Evolutionary conservation across 2,797 vertebrate genomes (phyloP).

Genomic region (Chelon labrosus): DNA sequence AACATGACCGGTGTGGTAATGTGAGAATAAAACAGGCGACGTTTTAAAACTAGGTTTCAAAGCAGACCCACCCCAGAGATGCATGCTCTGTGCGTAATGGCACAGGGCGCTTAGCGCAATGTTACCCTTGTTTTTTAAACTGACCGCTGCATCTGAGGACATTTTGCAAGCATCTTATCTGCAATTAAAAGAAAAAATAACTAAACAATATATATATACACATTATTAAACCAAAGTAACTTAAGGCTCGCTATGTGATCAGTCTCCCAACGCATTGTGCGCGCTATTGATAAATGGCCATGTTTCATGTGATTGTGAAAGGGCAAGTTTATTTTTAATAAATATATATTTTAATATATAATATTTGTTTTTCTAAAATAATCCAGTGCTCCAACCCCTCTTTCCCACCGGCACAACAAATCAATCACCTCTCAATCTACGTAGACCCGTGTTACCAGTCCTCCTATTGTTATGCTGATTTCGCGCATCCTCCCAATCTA

Average conservation of each 20-base stretch:
- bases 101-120: too few species aligned
- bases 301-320: too few species aligned
- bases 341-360: too few species aligned
- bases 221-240: background rate
- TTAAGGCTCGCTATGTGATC: background rate
- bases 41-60: background rate
- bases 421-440: conserved; percentile 13
- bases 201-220: too few species aligned
- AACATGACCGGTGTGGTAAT: background rate
- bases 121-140: too few species aligned
- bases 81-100: too few species aligned
- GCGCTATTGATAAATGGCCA: background rate
- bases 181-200: too few species aligned
- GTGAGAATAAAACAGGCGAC: background rate
- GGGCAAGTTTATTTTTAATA: too few species aligned
- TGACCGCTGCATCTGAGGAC: too few species aligned
- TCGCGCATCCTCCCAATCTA: conserved; percentile 3
- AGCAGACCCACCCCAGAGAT: background rate
- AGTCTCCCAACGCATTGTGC: background rate
- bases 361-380: background rate
- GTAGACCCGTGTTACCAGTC: background rate
- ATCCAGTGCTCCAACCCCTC: background rate
- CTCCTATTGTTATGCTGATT: conserved; percentile 47
- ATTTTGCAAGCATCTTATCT: too few species aligned
- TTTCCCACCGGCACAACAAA: background rate